Percentiles rank a stretch among this genome's conserved stretches.
Conservation (phyloP, 2,797 vertebrate species). For the Spondyliosoma cantharus region DNA sequence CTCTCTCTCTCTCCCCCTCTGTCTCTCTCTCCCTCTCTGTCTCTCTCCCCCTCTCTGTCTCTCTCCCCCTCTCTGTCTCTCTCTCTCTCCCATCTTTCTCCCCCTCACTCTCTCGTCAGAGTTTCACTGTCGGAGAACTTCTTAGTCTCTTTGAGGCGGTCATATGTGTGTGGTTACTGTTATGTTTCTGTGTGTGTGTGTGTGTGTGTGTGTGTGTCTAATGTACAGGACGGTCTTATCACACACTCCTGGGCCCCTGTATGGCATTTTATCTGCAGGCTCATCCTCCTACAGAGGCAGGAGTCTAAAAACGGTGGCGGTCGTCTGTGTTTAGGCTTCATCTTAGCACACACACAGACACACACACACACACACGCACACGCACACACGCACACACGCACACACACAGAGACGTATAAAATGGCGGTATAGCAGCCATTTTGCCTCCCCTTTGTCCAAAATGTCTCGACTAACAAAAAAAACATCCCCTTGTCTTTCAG, state of each 20-base stretch:
- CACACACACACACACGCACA: conserved; percentile 11
- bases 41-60: neutral
- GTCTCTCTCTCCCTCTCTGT: neutral
- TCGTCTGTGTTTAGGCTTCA: conserved; percentile 61
- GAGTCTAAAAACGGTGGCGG: conserved; percentile 39
- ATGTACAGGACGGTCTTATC: conserved; percentile 53
- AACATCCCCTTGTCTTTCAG: conserved; percentile 22
- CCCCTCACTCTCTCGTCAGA: no score
- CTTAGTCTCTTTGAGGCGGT: conserved; percentile 6
- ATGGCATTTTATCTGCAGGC: conserved; percentile 63
- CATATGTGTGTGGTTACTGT: neutral
- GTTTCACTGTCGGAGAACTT: conserved; percentile 28
- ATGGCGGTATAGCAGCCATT: conserved; percentile 24
- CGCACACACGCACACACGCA: conserved; percentile 21
- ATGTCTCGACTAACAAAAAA: conserved; percentile 29
- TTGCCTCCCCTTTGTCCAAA: conserved; percentile 36
- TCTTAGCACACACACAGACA: conserved; percentile 15
- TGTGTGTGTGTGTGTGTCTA: neutral
- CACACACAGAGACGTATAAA: neutral
- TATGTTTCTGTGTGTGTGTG: conserved; percentile 19
- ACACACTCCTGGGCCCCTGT: conserved; percentile 36
- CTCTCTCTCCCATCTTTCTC: no score
- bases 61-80: neutral
- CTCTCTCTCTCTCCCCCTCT: no score
- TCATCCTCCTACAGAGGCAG: conserved; percentile 33